Conservation (phyloP, 2,888 invertebrate species). For the Nomada fucata region DNA sequence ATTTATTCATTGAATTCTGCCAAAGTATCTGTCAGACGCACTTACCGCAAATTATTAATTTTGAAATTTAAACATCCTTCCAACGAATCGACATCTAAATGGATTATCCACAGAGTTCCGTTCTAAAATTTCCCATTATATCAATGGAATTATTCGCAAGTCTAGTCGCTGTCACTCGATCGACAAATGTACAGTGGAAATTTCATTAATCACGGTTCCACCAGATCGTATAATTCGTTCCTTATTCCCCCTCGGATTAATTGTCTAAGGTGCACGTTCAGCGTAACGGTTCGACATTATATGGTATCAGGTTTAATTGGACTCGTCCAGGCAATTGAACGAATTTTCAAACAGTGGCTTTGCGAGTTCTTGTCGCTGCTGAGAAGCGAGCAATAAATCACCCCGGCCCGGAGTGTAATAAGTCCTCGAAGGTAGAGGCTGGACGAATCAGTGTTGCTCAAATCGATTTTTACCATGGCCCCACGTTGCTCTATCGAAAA, state of each 20-base stretch:
- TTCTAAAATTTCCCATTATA: background rate
- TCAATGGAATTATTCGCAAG: background rate
- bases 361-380: background rate
- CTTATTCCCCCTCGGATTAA: background rate
- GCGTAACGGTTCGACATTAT: background rate
- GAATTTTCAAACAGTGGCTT: slow-evolving; percentile 22
- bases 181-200: too few species aligned
- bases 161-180: background rate
- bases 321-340: background rate
- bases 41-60: too few species aligned
- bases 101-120: background rate
- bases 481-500: background rate
- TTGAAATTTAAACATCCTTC: too few species aligned
- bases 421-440: slow-evolving; percentile 26
- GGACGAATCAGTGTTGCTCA: slow-evolving; percentile 9
- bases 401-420: slow-evolving; percentile 24
- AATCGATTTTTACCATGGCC: slow-evolving; percentile 13
- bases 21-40: too few species aligned
- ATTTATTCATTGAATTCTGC: too few species aligned
- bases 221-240: background rate
- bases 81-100: too few species aligned
- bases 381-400: slow-evolving; percentile 30
- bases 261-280: background rate
- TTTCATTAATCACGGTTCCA: too few species aligned
- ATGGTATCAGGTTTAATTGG: slow-evolving; percentile 25